A percentile compares a stretch with the other conserved stretches of the same genome.
These are phyloP conservation scores for Coelinius sp. DNA, from an alignment of 2,888 invertebrate species.

Conservation along the genomic window DNA sequence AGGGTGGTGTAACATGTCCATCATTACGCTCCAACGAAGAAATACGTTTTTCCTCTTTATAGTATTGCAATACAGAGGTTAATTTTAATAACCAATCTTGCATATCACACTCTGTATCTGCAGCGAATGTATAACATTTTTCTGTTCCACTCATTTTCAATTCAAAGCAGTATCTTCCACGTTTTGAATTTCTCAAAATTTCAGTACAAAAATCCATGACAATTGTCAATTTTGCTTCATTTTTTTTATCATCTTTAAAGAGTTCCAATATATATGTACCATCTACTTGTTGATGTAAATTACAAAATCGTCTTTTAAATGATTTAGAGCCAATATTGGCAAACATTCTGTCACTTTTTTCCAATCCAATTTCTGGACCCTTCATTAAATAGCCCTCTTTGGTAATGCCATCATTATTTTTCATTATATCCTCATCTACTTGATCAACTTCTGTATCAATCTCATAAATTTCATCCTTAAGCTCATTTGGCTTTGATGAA, in stretches of 20 bases:
- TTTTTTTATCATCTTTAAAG: conserved; percentile 93
- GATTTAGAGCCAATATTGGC: conserved; percentile 93
- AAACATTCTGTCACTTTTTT: conserved; percentile 85
- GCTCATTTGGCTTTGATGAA: conserved; percentile 72
- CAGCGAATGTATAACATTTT: conserved; percentile 88
- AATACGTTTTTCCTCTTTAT: conserved; percentile 84
- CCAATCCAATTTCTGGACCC: conserved; percentile 89
- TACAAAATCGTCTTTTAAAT: conserved; percentile 91
- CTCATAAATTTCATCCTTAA: conserved; percentile 91
- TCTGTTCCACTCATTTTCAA: conserved; percentile 88
- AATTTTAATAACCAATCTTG: conserved; percentile 89
- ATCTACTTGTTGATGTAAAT: conserved; percentile 90
- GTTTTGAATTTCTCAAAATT: conserved; percentile 88
- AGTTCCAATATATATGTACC: conserved; percentile 92
- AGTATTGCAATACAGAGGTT: conserved; percentile 86
- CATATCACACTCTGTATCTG: conserved; percentile 87
- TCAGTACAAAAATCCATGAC: conserved; percentile 95
- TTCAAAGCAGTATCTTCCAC: conserved; percentile 90
- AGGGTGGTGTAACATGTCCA: conserved; percentile 73
- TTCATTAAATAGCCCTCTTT: conserved; percentile 93
- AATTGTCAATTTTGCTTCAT: conserved; percentile 91
- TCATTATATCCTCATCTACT: conserved; percentile 79
- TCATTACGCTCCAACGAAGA: conserved; percentile 78
- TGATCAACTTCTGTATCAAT: conserved; percentile 89
- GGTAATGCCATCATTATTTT: conserved; percentile 82